Percentiles rank a stretch among this genome's conserved stretches.
Evolutionary conservation across 2,888 invertebrate species (phyloP).

Genomic region (Noctua comes): DNA sequence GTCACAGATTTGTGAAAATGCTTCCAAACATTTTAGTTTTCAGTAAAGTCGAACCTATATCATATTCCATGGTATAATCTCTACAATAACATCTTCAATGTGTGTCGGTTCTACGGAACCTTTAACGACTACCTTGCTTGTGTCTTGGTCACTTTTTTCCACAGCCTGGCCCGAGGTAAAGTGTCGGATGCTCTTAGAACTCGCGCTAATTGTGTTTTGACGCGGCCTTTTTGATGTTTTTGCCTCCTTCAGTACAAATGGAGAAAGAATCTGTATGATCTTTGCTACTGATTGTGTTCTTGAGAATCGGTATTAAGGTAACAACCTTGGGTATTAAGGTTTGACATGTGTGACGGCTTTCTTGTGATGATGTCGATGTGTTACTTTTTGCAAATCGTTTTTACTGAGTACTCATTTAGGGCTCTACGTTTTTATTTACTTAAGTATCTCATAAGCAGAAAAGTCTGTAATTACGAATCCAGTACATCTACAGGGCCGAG

Average conservation of each 20-base stretch:
- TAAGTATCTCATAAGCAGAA: constrained; percentile 16
- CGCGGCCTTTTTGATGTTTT: constrained; percentile 81
- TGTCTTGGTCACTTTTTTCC: constrained; percentile 62
- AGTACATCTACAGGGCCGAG: not conserved
- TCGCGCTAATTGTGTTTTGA: constrained; percentile 78
- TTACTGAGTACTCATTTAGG: constrained; percentile 40
- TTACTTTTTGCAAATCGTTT: constrained; percentile 34
- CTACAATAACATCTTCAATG: not conserved
- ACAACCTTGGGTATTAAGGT: constrained; percentile 57
- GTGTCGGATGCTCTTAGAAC: constrained; percentile 75
- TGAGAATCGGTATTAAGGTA: constrained; percentile 62
- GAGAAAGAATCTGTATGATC: constrained; percentile 66
- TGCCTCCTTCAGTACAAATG: constrained; percentile 61
- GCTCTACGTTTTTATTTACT: constrained; percentile 16
- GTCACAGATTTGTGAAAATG: not conserved
- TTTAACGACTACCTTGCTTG: constrained; percentile 32
- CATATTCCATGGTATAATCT: not conserved
- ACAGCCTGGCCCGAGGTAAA: constrained; percentile 45
- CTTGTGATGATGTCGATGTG: constrained; percentile 23
- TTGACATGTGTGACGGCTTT: constrained; percentile 54
- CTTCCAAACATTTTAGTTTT: not conserved
- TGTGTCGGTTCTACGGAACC: constrained; percentile 62
- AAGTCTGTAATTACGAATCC: not conserved
- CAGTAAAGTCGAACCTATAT: not conserved
- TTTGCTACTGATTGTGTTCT: constrained; percentile 63